Evolutionary conservation across 2,888 invertebrate genomes (phyloP).

Genomic region (Apotomis betuletana): DNA sequence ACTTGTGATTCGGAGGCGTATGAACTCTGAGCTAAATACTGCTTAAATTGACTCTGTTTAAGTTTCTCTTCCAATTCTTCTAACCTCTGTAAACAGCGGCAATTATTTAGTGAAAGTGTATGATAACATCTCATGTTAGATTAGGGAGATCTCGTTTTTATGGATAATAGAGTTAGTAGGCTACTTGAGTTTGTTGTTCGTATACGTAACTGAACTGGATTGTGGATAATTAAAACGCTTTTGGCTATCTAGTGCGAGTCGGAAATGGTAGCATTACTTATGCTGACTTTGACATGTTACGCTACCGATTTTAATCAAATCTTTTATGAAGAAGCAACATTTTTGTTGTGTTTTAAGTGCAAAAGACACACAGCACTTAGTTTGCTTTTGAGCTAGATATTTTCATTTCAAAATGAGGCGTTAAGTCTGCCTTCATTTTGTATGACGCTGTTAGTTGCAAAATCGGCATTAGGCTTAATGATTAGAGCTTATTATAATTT

Average conservation of each 20-base stretch:
- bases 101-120: constrained; percentile 42
- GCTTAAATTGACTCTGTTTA: constrained; percentile 74
- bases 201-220: constrained; percentile 38
- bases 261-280: constrained; percentile 20
- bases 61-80: constrained; percentile 78
- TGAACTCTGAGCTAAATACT: constrained; percentile 67
- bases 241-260: constrained; percentile 34
- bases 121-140: constrained; percentile 27
- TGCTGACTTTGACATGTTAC: constrained; percentile 35
- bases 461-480: too few relatives aligned
- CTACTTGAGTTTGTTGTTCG: constrained; percentile 28
- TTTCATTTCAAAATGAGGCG: too few relatives aligned
- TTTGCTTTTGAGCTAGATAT: too few relatives aligned
- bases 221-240: constrained; percentile 29
- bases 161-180: constrained; percentile 37
- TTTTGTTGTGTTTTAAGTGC: too few relatives aligned
- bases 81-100: constrained; percentile 61
- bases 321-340: constrained; percentile 1
- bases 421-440: too few relatives aligned
- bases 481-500: too few relatives aligned
- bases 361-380: too few relatives aligned
- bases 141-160: constrained; percentile 38
- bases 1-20: constrained; percentile 66
- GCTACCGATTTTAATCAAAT: constrained; percentile 15
- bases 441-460: too few relatives aligned